Evolutionary conservation across 2,888 invertebrate genomes (phyloP), one percentile per base, ranked within the genome.

Genomic region (Octodonta nipae): DNA sequence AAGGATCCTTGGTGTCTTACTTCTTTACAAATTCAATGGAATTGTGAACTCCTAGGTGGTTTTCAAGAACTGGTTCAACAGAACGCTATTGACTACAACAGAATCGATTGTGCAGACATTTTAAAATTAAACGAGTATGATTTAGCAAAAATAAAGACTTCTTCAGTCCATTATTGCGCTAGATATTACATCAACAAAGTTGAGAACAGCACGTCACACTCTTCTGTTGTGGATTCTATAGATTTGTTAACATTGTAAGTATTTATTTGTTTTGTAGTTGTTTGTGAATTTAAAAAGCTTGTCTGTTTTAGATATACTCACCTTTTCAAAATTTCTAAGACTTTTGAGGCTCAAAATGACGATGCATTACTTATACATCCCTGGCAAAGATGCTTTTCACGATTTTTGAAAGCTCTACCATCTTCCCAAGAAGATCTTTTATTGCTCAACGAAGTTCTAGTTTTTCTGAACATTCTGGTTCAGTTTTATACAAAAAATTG

Each of bases 131-230:
- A 45, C 10, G 54, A 60, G 33, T 44, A 46, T 26, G 74, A 75
- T 54, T 54, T 73, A 20, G 49, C 56, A 1, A 49, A 60, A 6
- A 49, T 78, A 16, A 66, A 67, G 43, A 60, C 62, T 1, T 68
- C 73, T 4, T 71, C 67, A 30, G 61, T 73, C 0, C 49, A 65
- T 29, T 65, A 64, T 51, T 66, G 67, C 22, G 65, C 70, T 25
- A 59, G 67, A 3, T 65, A 63, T 29, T 68, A 70, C 33, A 52
- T 79, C 27, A 58, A 67, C 17, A 64, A 64, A 13, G 61, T 80
- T 32, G 74, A 78, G 50, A 77, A 75, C 51, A 75, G 75, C 1
- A 73, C 73, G 0, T 65, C 70, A 1, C 78, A 78, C 47, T 56
- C 56, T 34, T 64, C 65, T 39, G 75, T 78, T 3, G 58, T 58